phyloP scores from a whole-genome alignment of 2,797 vertebrate genomes.

The Melanotaenia trifasciata region DNA sequence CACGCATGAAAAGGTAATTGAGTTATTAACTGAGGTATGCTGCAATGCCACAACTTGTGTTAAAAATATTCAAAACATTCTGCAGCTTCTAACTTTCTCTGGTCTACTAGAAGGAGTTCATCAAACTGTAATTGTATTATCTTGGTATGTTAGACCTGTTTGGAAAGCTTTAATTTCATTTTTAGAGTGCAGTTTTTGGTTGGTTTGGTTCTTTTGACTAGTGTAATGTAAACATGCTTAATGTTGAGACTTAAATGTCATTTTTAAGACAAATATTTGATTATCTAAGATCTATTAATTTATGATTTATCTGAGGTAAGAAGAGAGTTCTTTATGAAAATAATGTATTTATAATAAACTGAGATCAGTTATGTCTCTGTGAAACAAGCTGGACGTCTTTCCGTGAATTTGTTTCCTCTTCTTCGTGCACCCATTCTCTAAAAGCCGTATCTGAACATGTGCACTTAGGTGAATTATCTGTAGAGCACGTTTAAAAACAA shows the following conservation, averaged over 20 bases:
- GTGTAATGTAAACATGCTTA: background rate
- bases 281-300: background rate
- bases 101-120: background rate
- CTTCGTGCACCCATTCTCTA: background rate
- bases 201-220: background rate
- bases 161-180: background rate
- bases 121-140: background rate
- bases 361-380: background rate
- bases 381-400: background rate
- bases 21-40: no score
- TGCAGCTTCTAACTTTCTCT: background rate
- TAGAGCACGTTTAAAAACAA: conserved; percentile 3
- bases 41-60: no score
- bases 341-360: background rate
- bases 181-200: no score
- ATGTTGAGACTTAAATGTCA: background rate
- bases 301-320: background rate
- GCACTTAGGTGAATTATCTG: conserved; percentile 2
- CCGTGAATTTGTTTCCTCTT: background rate
- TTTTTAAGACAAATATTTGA: background rate
- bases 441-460: conserved; percentile 1
- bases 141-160: no score
- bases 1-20: no score
- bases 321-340: background rate
- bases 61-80: background rate